Percentiles rank a stretch among this genome's conserved stretches.
phyloP scores from a whole-genome alignment of 2,113 vertebrate species.

The Indicator indicator region DNA sequence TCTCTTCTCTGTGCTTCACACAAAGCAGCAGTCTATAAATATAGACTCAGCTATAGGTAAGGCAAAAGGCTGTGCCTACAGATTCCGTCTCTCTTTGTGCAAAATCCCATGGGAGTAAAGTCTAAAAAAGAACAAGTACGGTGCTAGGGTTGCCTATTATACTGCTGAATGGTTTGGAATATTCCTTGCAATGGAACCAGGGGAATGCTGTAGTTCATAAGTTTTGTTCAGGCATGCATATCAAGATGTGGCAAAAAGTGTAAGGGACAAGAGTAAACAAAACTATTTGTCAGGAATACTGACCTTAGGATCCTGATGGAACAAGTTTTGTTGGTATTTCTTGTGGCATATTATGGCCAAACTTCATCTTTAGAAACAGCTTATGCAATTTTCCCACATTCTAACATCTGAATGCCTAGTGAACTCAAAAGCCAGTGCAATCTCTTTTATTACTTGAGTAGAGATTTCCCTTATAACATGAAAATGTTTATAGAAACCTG shows the following conservation, averaged over 20 bases:
- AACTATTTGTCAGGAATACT: background rate
- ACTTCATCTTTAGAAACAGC: background rate
- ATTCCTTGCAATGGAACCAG: background rate
- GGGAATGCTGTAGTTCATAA: rapidly evolving
- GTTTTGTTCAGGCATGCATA: background rate
- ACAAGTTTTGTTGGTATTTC: background rate
- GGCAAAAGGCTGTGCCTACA: background rate
- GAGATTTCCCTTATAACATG: background rate
- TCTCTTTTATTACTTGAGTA: background rate
- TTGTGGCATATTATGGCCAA: background rate
- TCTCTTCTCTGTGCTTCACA: background rate
- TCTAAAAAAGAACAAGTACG: background rate
- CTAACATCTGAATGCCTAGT: background rate
- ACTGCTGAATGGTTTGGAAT: background rate
- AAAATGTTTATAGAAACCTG: background rate
- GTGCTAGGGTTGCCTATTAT: background rate
- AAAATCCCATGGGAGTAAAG: background rate
- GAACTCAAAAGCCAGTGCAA: background rate
- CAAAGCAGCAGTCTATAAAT: background rate
- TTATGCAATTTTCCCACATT: background rate
- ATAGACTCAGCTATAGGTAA: background rate
- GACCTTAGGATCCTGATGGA: background rate
- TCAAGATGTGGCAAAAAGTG: background rate
- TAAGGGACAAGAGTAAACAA: background rate
- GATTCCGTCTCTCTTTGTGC: background rate